Base-by-base conservation (phyloP, 2,888 invertebrate genomes). In the Leptodirus hochenwartii region DNA sequence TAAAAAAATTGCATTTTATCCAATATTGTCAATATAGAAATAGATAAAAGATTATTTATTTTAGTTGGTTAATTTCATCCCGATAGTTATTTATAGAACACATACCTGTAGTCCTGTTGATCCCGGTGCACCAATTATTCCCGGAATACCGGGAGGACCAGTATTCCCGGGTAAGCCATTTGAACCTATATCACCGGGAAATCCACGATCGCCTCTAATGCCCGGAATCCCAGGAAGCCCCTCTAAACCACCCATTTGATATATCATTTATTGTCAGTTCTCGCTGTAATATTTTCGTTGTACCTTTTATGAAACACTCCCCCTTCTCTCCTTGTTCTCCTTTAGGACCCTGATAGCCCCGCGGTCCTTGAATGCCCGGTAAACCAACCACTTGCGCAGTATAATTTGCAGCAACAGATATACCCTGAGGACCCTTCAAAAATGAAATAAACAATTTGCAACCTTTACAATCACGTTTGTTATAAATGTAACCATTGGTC, bases 321-420 rank as follows among this genome's bases (percentile, higher is more conserved):
- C n/a, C n/a, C n/a, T n/a, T n/a, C 5, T 26, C 4, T 26, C 11
- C 8, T 12, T 23, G 14, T 25, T 10, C n/a, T 27, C 34, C 34
- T 33, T 28, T 32, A 27, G 20, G 32, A 20, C 38, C 38, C 34
- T 61, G 59, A 3, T 51, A 47, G 3, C 70, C 69, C 25, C 49
- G 48, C 31, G 56, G 53, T 4, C 64, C 63, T 5, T 44, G 35
- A 1, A 45, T 42, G 0, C 64, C 64, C 5, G 25, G 23, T 29
- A 39, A 39, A n/a, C 49, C 49, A 29, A 29, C 34, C 24, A 33
- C 23, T 20, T n/a, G 17, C 15, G 12, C 2, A 10, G 6, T 9
- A 12, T 16, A 4, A 4, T 9, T 25, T 15, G 14, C 5, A n/a
- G 13, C 9, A 13, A 25, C 10, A 12, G 13, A 10, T 20, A 17